phyloP scores from a whole-genome alignment of 35 echinoderm and acorn worm species.

The Ophiothrix spiculata region DNA sequence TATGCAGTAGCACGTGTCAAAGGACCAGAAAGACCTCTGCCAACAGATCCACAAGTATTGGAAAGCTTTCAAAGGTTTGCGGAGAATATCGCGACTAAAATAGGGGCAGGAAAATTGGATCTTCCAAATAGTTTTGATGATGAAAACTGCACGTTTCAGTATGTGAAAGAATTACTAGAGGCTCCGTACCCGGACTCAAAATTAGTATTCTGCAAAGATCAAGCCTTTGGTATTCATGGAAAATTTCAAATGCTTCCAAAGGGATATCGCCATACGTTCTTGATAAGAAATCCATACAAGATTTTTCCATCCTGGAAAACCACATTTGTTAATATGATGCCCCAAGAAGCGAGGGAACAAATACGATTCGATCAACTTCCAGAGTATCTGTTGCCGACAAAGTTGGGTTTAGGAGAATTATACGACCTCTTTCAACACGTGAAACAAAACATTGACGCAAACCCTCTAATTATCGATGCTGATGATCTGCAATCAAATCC shows the following conservation, averaged over 20 bases:
- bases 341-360: background rate
- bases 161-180: slow-evolving; percentile 18
- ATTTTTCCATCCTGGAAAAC: slow-evolving; percentile 37
- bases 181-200: slow-evolving; percentile 4
- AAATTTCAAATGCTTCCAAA: slow-evolving; percentile 17
- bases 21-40: background rate
- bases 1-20: background rate
- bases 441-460: background rate
- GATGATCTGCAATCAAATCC: slow-evolving; percentile 18
- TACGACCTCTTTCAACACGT: slow-evolving; percentile 14
- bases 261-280: slow-evolving; percentile 37
- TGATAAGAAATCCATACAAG: slow-evolving; percentile 40
- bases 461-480: slow-evolving; percentile 4
- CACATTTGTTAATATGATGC: background rate
- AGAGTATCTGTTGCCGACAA: background rate
- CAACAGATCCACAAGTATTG: background rate
- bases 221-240: background rate
- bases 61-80: background rate
- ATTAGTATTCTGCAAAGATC: slow-evolving; percentile 28
- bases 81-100: background rate
- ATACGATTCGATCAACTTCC: background rate
- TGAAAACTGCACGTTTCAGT: background rate
- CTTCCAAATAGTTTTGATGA: background rate
- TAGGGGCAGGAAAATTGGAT: background rate
- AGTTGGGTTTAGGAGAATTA: background rate